These are phyloP conservation scores for Sphinx pinastri DNA, from an alignment of 2,888 invertebrate species.

Conservation along the genomic window DNA sequence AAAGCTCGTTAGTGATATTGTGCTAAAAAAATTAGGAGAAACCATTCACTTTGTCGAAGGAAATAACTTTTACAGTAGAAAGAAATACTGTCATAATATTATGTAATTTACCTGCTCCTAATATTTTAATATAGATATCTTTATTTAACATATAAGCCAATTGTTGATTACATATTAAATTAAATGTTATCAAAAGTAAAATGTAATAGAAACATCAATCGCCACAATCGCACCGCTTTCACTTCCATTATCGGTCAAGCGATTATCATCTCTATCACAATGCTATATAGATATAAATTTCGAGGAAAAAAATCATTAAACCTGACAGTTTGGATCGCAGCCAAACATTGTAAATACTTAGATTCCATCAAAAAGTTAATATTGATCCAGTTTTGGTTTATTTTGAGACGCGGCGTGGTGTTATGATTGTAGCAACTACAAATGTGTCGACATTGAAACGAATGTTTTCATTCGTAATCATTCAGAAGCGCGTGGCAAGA, in stretches of 20 bases:
- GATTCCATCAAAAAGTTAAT: constrained; percentile 9
- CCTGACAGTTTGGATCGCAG: neutral
- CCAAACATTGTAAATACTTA: constrained; percentile 13
- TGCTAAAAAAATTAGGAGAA: too few relatives aligned
- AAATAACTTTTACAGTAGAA: too few relatives aligned
- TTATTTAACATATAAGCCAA: neutral
- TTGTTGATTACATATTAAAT: neutral
- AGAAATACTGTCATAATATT: too few relatives aligned
- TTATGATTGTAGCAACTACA: neutral
- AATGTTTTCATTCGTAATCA: constrained; percentile 12
- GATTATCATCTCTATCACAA: constrained; percentile 5
- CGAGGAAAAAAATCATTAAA: neutral
- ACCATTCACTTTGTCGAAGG: too few relatives aligned
- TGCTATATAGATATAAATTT: neutral
- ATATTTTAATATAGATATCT: neutral
- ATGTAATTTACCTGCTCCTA: too few relatives aligned
- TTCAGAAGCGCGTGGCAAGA: neutral
- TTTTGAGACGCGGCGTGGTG: constrained; percentile 4
- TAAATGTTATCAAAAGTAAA: neutral
- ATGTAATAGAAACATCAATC: neutral
- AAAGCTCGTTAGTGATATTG: too few relatives aligned
- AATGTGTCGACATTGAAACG: neutral
- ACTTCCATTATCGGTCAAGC: neutral
- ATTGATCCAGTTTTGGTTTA: constrained; percentile 17
- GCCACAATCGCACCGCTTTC: neutral